Evolutionary conservation across 2,113 vertebrate species (phyloP), one percentile per base, ranked within the genome.

Genomic region (Cochlearius cochlearius): DNA sequence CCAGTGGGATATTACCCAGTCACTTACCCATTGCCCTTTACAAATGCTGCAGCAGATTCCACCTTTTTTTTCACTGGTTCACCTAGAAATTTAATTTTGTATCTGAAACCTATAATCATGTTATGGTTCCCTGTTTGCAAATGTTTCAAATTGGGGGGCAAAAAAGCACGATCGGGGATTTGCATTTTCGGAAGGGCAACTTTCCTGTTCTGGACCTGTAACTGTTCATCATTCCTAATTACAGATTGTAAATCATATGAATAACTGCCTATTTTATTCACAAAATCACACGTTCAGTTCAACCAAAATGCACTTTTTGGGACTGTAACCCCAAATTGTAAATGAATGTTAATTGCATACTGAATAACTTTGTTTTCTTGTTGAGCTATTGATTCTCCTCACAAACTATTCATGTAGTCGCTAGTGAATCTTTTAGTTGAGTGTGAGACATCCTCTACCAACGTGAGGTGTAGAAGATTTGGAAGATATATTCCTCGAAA

Each of bases 201-300:
- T 88, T 88, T 94, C 88, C 86, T 94, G 27, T 88, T 96, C 41
- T 45, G 83, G 59, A 83, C 59, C 53, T 94, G 59, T 80, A 96
- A 91, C 77, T 92, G 79, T 92, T 94, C 88, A 84, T 84, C 93
- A 63, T 83, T 84, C 39, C 71, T 93, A 95, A 96, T 94, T 95
- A 69, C 63, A 92, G 78, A 47, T 56, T 76, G 19, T 56, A 90
- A 79, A 75, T 86, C 86, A 43, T 82, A 43, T 60, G 30, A 80
- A 41, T 89, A 91, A 16, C 45, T 95, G 67, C 63, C 72, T 91
- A 38, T 81, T 92, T 88, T 86, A 59, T 84, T 90, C 75, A 74
- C 11, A 86, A 75, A 94, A 53, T 14, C 68, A 53, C 53, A 52
- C 56, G 55, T 94, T 93, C 83, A 86, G 9, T 88, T 94, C 39